A percentile compares a stretch with the other conserved stretches of the same genome.
Evolutionary conservation across 2,113 vertebrate species (phyloP).

Genomic region (Anser brachyrhynchus): DNA sequence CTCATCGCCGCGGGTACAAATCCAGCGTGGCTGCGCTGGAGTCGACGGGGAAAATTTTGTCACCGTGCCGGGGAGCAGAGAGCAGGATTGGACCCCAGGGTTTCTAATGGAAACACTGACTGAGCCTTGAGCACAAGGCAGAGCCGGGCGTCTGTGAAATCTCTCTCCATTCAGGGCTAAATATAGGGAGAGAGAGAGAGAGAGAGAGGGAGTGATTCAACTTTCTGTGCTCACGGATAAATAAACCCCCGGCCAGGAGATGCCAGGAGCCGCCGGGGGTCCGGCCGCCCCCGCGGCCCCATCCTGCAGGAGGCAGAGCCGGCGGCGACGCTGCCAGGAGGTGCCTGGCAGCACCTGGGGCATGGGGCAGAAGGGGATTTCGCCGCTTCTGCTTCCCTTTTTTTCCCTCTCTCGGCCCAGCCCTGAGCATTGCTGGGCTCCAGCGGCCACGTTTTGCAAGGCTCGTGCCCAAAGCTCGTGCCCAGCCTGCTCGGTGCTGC

Average conservation of each 20-base stretch:
- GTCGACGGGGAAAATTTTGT: background rate
- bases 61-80: background rate
- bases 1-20: constrained; percentile 7
- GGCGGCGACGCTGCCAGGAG: background rate
- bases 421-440: background rate
- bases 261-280: background rate
- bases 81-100: constrained; percentile 16
- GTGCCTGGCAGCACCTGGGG: no score
- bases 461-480: background rate
- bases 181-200: constrained; percentile 45
- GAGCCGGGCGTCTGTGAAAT: constrained; percentile 20
- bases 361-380: background rate
- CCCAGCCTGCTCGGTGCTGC: accelerated
- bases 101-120: constrained; percentile 62
- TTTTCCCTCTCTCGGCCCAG: background rate
- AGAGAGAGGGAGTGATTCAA: background rate
- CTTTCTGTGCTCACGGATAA: background rate
- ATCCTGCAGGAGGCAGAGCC: accelerated
- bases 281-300: background rate
- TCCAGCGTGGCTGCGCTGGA: background rate
- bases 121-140: constrained; percentile 47
- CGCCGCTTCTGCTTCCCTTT: background rate
- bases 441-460: background rate
- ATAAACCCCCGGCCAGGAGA: background rate
- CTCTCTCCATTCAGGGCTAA: constrained; percentile 68